phyloP scores from a whole-genome alignment of 2,113 vertebrate genomes.

The Dromaius novaehollandiae region DNA sequence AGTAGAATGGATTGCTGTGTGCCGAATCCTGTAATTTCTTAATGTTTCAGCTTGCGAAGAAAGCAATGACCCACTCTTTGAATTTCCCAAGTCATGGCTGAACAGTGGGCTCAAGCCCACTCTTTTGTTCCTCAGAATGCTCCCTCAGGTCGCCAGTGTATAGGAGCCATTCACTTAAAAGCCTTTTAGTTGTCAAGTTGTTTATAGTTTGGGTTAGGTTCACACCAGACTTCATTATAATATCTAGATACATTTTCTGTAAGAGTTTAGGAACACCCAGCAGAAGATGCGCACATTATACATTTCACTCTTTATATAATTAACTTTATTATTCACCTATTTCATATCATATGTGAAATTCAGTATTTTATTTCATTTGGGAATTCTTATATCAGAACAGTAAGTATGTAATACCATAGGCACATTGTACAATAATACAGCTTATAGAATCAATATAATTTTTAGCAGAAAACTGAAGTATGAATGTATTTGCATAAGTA shows the following conservation, averaged over 20 bases:
- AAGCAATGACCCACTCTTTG: not conserved
- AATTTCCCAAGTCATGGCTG: not conserved
- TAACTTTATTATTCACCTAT: not conserved
- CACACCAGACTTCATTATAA: not conserved
- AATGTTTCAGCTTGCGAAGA: not conserved
- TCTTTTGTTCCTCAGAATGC: not conserved
- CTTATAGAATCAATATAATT: not conserved
- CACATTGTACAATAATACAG: accelerated
- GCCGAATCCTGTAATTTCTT: not conserved
- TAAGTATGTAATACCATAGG: not conserved
- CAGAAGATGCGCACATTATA: not conserved
- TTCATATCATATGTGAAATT: not conserved
- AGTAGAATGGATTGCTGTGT: not conserved
- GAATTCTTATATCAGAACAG: not conserved
- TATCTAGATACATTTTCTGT: not conserved
- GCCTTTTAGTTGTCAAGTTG: not conserved
- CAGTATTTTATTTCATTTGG: not conserved
- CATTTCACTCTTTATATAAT: not conserved
- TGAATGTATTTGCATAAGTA: not conserved
- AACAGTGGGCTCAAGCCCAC: not conserved
- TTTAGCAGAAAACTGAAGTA: not conserved
- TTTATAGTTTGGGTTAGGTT: not conserved
- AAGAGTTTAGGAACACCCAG: not conserved
- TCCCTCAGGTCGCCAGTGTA: not conserved
- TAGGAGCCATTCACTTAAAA: not conserved